Percentiles rank a stretch among this genome's conserved stretches.
These are phyloP conservation scores for Meteorus colon DNA, from an alignment of 2,888 invertebrate genomes.

Conservation along the genomic window DNA sequence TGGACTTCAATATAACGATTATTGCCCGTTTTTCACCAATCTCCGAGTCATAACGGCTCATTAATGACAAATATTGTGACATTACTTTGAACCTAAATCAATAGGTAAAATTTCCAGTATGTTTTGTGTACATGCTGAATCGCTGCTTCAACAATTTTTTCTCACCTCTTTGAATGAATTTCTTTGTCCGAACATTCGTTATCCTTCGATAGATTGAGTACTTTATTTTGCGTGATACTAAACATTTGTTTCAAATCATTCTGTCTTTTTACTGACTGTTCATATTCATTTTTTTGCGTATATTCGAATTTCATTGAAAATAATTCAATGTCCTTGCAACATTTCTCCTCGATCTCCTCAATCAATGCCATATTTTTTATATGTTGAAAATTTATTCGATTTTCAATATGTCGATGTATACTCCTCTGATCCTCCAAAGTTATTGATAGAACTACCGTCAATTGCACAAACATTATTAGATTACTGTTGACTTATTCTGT, in stretches of 20 bases:
- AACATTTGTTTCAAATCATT: conserved; percentile 45
- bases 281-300: conserved; percentile 46
- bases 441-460: conserved; percentile 5
- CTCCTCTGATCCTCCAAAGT: conserved; percentile 41
- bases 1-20: conserved; percentile 33
- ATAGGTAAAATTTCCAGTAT: not conserved
- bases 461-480: not conserved
- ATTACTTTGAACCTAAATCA: conserved; percentile 47
- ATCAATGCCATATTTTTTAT: conserved; percentile 40
- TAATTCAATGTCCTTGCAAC: conserved; percentile 40
- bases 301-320: conserved; percentile 45
- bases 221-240: conserved; percentile 41
- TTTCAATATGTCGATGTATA: conserved; percentile 38
- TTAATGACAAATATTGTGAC: conserved; percentile 44
- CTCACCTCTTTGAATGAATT: conserved; percentile 48
- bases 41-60: conserved; percentile 49
- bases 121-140: not conserved
- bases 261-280: conserved; percentile 42
- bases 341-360: conserved; percentile 44
- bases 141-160: not conserved
- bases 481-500: not conserved
- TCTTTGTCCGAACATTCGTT: conserved; percentile 45
- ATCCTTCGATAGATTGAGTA: conserved; percentile 32
- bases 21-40: conserved; percentile 43
- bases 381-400: conserved; percentile 40